phyloP scores from a whole-genome alignment of 1,140 invertebrate genomes.

The Chymomyza costata region DNA sequence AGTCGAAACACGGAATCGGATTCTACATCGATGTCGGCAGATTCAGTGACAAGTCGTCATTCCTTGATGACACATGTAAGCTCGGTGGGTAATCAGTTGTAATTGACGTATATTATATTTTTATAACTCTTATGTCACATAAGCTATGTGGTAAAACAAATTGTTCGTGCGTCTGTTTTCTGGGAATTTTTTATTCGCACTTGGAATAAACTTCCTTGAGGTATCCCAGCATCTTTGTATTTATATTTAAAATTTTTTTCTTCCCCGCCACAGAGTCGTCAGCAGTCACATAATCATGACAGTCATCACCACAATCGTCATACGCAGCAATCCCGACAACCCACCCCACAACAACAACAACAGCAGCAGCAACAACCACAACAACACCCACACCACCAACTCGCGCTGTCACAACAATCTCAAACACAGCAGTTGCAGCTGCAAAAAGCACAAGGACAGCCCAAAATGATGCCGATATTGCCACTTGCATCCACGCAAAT shows the following conservation, averaged over 20 bases:
- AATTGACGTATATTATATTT: too few relatives aligned
- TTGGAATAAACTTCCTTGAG: too few relatives aligned
- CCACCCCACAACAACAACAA: slow-evolving; percentile 22
- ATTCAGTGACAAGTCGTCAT: slow-evolving; percentile 80
- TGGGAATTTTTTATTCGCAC: too few relatives aligned
- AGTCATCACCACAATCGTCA: slow-evolving; percentile 32
- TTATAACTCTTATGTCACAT: too few relatives aligned
- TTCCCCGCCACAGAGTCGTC: slow-evolving; percentile 45
- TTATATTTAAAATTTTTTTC: too few relatives aligned
- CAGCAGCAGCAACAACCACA: slow-evolving; percentile 38
- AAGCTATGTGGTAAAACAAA: too few relatives aligned
- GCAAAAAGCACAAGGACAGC: slow-evolving; percentile 27
- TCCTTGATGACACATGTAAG: slow-evolving; percentile 77
- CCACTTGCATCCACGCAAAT: slow-evolving; percentile 47
- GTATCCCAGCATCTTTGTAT: too few relatives aligned
- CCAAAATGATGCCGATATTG: slow-evolving; percentile 53
- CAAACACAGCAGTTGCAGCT: slow-evolving; percentile 39
- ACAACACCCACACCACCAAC: slow-evolving; percentile 34
- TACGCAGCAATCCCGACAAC: slow-evolving; percentile 39
- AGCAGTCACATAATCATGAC: slow-evolving; percentile 39
- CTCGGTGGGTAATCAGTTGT: slow-evolving; percentile 62
- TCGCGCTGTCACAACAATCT: slow-evolving; percentile 27
- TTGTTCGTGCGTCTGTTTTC: too few relatives aligned
- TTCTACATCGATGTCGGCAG: slow-evolving; percentile 81
- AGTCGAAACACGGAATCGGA: slow-evolving; percentile 77